Base-by-base conservation (phyloP, 2,113 vertebrate genomes). In the Brachypteracias leptosomus region DNA sequence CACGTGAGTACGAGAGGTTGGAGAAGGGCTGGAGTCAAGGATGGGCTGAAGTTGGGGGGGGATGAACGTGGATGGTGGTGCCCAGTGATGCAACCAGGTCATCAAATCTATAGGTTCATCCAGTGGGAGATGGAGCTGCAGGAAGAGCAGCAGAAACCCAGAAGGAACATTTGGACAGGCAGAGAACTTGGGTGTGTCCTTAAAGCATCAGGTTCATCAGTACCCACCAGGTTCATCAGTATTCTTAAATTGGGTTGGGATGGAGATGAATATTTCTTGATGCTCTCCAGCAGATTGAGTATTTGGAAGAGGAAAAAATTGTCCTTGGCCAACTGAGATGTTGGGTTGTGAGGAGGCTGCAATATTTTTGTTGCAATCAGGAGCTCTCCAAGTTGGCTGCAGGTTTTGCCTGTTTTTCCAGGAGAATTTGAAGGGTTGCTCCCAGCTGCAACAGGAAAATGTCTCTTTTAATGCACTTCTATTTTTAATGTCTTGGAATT, bases 401-500 rank as follows among this genome's bases (percentile, higher is more conserved):
- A 74, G 71, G 33, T 67, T 89, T 85, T 65, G 20, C 9, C n/a
- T 47, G 71, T 28, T 31, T 33, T 85, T 51, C 24, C 12, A 82
- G 66, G 82, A 18, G 16, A 71, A 91, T 91, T 94, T 51, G 47
- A 63, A 59, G 63, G 51, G 68, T 26, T 73, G 31, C 59, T 89
- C 93, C 83, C 73, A 61, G 57, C 55, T 96, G 65, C 70, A 81
- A 78, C 74, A 91, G 67, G 42, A 77, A 91, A 87, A 87, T 10
- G 52, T 51, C 57, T 67, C 20, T 78, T 81, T 54, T 52, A 71
- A 81, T 89, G 42, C 29, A 24, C 77, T 93, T 93, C 81, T 85
- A 40, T 59, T 93, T 96, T 94, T 89, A 89, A 81, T 91, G 90
- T 96, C 36, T 92, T 86, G 83, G 83, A 90, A 62, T 96, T 51